Conservation (phyloP, 1,140 invertebrate genomes). For the Procambarus clarkii region DNA sequence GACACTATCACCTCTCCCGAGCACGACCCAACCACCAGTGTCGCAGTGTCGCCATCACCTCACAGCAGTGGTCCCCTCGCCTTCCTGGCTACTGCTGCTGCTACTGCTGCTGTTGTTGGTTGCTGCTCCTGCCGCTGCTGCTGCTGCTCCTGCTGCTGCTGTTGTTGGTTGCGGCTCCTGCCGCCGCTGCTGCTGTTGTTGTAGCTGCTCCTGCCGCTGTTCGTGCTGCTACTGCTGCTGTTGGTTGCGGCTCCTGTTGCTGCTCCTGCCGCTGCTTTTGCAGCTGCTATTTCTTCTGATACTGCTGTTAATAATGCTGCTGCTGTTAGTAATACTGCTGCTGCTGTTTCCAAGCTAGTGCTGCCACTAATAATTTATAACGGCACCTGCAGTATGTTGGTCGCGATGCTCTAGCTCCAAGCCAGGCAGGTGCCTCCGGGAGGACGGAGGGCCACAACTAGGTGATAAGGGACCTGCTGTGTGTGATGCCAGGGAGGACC, state of each 20-base stretch:
- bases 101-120: not conserved
- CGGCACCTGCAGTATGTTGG: too few relatives aligned
- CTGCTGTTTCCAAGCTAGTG: not conserved
- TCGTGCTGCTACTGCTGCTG: not conserved
- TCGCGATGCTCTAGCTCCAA: too few relatives aligned
- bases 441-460: too few relatives aligned
- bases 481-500: too few relatives aligned
- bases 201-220: not conserved
- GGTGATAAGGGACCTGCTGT: too few relatives aligned
- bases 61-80: constrained; percentile 10
- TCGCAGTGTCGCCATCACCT: constrained; percentile 38
- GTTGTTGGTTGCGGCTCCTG: not conserved
- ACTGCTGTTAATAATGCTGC: too few relatives aligned
- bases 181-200: not conserved
- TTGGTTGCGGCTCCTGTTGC: not conserved
- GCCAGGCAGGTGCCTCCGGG: too few relatives aligned
- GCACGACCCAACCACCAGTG: constrained; percentile 33
- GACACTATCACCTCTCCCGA: constrained; percentile 38
- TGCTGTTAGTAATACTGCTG: not conserved
- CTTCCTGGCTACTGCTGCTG: not conserved
- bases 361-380: too few relatives aligned
- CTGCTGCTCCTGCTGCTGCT: not conserved
- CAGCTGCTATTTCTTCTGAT: not conserved
- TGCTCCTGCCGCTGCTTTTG: not conserved
- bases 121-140: not conserved